Evolutionary conservation across 2,888 invertebrate genomes (phyloP).

Genomic region (Heliconius sara): DNA sequence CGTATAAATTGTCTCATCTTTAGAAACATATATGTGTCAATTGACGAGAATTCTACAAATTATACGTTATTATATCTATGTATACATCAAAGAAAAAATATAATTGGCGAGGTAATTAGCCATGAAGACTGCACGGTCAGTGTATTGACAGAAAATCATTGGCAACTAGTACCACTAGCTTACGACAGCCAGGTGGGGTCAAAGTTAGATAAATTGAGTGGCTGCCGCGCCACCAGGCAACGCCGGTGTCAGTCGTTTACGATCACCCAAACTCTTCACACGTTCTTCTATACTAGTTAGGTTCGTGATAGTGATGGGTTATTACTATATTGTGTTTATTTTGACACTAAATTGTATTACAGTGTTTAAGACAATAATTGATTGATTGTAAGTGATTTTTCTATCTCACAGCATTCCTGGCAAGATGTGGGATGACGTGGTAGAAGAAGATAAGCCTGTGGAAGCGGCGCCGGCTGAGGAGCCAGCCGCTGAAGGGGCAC

Average conservation of each 20-base stretch:
- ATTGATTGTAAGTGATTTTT: slow-evolving; percentile 67
- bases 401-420: slow-evolving; percentile 68
- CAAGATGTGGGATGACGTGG: slow-evolving; percentile 84
- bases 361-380: slow-evolving; percentile 45
- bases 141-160: slow-evolving; percentile 82
- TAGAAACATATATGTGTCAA: slow-evolving; percentile 45
- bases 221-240: slow-evolving; percentile 66
- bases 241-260: slow-evolving; percentile 72
- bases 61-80: slow-evolving; percentile 35
- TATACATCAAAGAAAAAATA: slow-evolving; percentile 54
- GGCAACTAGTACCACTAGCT: slow-evolving; percentile 69
- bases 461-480: slow-evolving; percentile 52
- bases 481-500: slow-evolving; percentile 55
- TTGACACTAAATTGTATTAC: slow-evolving; percentile 17
- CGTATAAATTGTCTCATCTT: slow-evolving; percentile 9
- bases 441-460: slow-evolving; percentile 73
- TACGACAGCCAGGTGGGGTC: slow-evolving; percentile 79
- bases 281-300: slow-evolving; percentile 73
- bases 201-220: slow-evolving; percentile 80
- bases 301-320: slow-evolving; percentile 60
- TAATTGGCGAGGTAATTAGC: slow-evolving; percentile 73
- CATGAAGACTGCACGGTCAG: slow-evolving; percentile 73
- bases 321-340: slow-evolving; percentile 38
- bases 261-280: slow-evolving; percentile 78
- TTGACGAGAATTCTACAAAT: slow-evolving; percentile 49